Evolutionary conservation across 2,888 invertebrate species (phyloP), one percentile per base, ranked within the genome.

Genomic region (Tyria jacobaeae): DNA sequence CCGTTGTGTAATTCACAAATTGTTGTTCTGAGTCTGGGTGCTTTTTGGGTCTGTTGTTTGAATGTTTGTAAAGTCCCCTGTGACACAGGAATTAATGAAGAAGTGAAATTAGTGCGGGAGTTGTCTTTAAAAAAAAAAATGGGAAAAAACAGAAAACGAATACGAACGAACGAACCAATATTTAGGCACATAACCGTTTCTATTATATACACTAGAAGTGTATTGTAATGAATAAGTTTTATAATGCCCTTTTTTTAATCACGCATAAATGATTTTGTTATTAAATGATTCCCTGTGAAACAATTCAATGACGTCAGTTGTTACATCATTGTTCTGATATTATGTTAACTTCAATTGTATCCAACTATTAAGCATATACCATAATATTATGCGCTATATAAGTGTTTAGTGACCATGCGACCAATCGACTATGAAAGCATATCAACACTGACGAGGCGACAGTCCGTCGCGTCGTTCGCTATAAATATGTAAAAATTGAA

Each of bases 331-430:
- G 17, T 10, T 21, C 44, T 44, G 44, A 12, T 44, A 44, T 21
- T 44, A 10, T 44, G 41, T 10, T 44, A 44, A 44, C 41, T 44
- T 44, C 21, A 17, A 44, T 44, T 44, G 44, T 44, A 44, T 21
- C 17, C 10, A 44, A 44, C 21, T 44, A 44, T 21, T 44, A 44
- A 10, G 4, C 12, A 12, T 17, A 1, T 21, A 21, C 17, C 21
- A 9, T 41, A 17, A 41, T 44, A 44, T 44, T 21, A 21, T 12
- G 21, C 17, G 17, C 0, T 7, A 9, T 9, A 21, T 17, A 17
- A 21, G 17, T 21, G 17, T 44, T 12, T 3, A 2, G 10, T 3
- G 21, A 12, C 3, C 17, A 44, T 44, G 10, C 2, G 21, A 12
- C 3, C 17, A 44, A 21, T 21, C 3, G 44, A 21, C 17, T 44